phyloP scores from a whole-genome alignment of 2,113 vertebrate species.

The Mastomys natalensis region DNA sequence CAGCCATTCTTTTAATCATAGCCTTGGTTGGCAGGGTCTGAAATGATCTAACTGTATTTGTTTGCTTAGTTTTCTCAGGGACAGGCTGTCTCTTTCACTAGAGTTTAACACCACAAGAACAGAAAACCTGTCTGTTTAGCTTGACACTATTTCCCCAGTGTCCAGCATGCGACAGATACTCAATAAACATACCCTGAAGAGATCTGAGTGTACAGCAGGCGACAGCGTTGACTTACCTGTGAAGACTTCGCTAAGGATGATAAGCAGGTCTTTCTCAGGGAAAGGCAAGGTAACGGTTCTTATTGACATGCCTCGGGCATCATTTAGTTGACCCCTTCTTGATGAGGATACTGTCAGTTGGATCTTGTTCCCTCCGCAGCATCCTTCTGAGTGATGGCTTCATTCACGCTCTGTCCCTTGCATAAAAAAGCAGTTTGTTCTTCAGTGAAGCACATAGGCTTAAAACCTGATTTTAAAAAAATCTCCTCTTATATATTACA shows the following conservation, averaged over 20 bases:
- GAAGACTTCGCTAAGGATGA: neutral
- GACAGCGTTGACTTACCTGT: neutral
- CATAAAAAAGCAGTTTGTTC: neutral
- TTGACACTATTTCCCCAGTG: neutral
- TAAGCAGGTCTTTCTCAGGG: neutral
- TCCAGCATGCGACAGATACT: neutral
- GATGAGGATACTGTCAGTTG: neutral
- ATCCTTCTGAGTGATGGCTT: neutral
- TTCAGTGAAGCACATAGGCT: neutral
- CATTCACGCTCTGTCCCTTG: neutral
- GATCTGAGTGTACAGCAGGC: neutral
- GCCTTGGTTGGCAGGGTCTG: neutral
- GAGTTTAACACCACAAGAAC: neutral
- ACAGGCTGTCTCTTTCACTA: neutral
- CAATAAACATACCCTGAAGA: neutral
- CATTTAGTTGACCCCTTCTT: neutral
- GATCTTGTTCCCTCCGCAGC: neutral
- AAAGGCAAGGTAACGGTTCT: neutral
- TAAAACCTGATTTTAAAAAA: neutral
- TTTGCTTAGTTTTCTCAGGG: neutral
- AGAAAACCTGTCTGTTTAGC: neutral
- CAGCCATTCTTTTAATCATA: neutral
- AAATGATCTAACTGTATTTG: neutral
- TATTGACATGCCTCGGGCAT: neutral
- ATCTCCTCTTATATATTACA: neutral